phyloP scores from a whole-genome alignment of 2,797 vertebrate species.

The Mus caroli region DNA sequence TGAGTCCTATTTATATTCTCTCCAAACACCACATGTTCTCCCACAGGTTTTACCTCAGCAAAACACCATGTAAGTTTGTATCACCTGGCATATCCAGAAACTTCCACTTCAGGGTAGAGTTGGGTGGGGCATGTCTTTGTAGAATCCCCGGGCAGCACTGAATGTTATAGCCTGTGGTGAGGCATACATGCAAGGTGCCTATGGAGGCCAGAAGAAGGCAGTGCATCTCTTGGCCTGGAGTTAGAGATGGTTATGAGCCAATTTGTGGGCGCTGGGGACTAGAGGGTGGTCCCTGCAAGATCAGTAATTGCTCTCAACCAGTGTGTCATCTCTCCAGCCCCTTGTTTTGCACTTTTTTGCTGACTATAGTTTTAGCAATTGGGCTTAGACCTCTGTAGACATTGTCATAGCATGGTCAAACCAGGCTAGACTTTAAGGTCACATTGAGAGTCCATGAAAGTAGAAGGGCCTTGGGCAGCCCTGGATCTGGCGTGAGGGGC shows the following conservation, averaged over 20 bases:
- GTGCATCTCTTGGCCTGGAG: not conserved
- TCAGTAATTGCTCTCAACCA: not conserved
- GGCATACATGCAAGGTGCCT: not conserved
- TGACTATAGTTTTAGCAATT: not conserved
- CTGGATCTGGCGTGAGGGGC: fast-evolving
- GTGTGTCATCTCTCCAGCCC: not conserved
- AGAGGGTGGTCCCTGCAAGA: not conserved
- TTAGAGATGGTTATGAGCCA: not conserved
- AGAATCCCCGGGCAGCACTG: not conserved
- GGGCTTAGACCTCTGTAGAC: not conserved
- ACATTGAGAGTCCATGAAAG: not conserved
- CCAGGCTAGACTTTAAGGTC: not conserved
- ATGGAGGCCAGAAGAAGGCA: not conserved
- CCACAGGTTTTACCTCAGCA: not conserved
- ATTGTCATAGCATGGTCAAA: not conserved
- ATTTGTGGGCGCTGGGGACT: not conserved
- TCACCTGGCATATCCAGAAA: not conserved
- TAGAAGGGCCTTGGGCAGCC: not conserved
- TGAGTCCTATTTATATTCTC: not conserved
- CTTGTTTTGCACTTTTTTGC: not conserved
- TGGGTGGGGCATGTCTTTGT: not conserved
- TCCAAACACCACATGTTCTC: not conserved
- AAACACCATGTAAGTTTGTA: not conserved
- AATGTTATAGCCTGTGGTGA: not conserved
- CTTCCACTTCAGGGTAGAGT: not conserved